Base-by-base conservation (phyloP, 1,140 invertebrate species). In the Hylaeus volcanicus region DNA sequence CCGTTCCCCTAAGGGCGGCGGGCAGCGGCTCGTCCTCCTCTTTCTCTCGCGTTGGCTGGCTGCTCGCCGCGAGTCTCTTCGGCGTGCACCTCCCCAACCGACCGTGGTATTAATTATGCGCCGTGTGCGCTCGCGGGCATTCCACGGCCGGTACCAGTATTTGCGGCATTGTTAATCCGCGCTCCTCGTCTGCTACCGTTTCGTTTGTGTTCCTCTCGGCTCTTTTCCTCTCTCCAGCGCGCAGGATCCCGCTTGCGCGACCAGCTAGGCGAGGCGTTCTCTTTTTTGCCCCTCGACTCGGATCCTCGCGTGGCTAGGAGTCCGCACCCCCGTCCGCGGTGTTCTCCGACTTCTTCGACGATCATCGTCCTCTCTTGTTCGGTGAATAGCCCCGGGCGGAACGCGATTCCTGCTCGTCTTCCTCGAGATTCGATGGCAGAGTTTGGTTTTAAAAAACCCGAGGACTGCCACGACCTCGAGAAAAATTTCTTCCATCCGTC, bases 141-240 rank as follows among this genome's bases (percentile, higher is more conserved):
- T 92, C 93, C 90, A 89, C 86, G 85, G 87, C 89, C 88, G 90
- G 90, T 91, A 91, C 91, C 91, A 92, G 92, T 92, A 92, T 93
- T 92, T 92, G 91, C 91, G 88, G 90, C 91, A 92, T 93, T 93
- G 92, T 93, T 93, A 92, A 93, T 92, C 91, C 91, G 87, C 89
- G 90, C 86, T 91, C 89, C 90, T 85, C 89, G 83, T 89, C 91
- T 89, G 91, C 90, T 92, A 93, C 92, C 88, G 91, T 92, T 92
- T 89, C 88, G 85, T 90, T 89, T 85, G 77, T 84, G 15, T 43
- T 64, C 9, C 37, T 72, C 45, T 60, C 82, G 53, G 55, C 69
- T 61, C 69, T 60, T n/a, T 43, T 11, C 68, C 45, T 56, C 58
- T 55, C 45, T 64, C 26, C 63, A 53, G 43, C 75, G 5, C 37